Conservation (phyloP, 2,888 invertebrate genomes). For the Mechanitis messenoides region DNA sequence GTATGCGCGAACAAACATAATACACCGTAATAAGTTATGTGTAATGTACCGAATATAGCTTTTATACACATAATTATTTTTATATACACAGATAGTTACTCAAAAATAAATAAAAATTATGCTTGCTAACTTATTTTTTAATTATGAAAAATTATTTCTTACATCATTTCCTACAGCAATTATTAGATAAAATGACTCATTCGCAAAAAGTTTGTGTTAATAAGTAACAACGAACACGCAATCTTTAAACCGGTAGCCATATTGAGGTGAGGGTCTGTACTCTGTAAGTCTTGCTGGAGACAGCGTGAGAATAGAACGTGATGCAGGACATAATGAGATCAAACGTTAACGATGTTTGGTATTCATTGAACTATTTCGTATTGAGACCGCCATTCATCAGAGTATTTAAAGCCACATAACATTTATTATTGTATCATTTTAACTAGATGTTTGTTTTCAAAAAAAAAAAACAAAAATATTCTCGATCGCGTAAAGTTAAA, state of each 20-base stretch:
- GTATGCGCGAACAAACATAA: no score
- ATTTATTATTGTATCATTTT: no score
- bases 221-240: constrained; percentile 40
- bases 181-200: constrained; percentile 21
- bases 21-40: no score
- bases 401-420: no score
- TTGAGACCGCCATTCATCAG: not conserved
- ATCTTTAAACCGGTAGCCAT: constrained; percentile 30
- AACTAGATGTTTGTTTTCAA: no score
- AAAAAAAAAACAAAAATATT: no score
- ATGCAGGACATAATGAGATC: constrained; percentile 19
- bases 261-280: constrained; percentile 61
- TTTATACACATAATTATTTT: no score
- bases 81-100: no score
- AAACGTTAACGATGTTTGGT: constrained; percentile 15
- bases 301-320: constrained; percentile 16
- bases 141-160: constrained; percentile 6
- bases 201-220: constrained; percentile 21
- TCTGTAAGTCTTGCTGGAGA: not conserved
- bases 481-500: no score
- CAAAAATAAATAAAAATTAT: no score
- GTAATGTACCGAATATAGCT: no score
- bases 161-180: constrained; percentile 15
- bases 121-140: no score
- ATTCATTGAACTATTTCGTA: constrained; percentile 11